Conservation (phyloP, 2,797 vertebrate genomes). For the Tapirus indicus region DNA sequence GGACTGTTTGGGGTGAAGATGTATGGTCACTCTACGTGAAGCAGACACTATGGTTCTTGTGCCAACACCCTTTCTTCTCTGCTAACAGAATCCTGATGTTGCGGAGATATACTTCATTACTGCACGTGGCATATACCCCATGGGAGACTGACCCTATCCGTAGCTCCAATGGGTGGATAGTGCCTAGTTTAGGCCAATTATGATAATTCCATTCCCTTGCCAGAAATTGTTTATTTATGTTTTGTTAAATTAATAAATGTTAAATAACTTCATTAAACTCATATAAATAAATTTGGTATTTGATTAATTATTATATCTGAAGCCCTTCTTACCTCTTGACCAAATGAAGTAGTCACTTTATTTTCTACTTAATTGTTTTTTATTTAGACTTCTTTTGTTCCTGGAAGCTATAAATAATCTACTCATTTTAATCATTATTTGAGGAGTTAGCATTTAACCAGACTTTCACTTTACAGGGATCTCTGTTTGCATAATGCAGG, state of each 20-base stretch:
- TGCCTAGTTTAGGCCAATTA: background rate
- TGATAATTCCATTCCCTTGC: background rate
- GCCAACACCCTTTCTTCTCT: background rate
- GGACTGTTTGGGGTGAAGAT: background rate
- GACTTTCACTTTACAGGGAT: background rate
- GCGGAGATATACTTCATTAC: background rate
- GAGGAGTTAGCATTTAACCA: background rate
- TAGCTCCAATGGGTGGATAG: background rate
- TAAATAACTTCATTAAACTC: background rate
- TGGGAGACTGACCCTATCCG: background rate
- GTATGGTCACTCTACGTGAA: background rate
- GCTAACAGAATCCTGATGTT: background rate
- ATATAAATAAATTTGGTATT: background rate
- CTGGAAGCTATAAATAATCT: background rate
- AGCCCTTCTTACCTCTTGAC: background rate
- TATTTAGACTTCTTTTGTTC: background rate
- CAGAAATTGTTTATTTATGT: background rate
- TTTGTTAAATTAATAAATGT: constrained; percentile 47
- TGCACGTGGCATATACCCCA: background rate
- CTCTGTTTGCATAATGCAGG: background rate
- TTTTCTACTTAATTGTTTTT: constrained; percentile 16
- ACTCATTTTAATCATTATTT: constrained; percentile 16
- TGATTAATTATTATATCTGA: background rate
- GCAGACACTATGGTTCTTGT: background rate
- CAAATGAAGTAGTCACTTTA: background rate